Base-by-base conservation (phyloP, 2,113 vertebrate species). In the Taurulus bubalis region DNA sequence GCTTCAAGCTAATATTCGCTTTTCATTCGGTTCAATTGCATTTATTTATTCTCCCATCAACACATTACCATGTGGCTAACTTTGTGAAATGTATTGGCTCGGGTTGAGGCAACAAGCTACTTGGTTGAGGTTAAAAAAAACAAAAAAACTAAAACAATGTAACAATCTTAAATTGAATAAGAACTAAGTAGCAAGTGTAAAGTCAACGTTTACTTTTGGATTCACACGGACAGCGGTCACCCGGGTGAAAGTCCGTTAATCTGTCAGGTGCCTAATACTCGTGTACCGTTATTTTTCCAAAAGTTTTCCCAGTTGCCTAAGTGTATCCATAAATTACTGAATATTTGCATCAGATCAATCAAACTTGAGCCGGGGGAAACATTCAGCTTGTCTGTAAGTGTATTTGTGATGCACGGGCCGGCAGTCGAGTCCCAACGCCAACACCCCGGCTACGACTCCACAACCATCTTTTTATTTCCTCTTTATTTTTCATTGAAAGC, bases 401-500 rank as follows among this genome's bases (percentile, higher is more conserved):
- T 49, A 22, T 14, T 6, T 26, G 18, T 14, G 47, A 26, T 42
- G 51, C 53, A 28, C 1, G n/a, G n/a, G n/a, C n/a, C n/a, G 36
- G n/a, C 67, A 65, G 49, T 45, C 26, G 2, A 45, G 68, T 64
- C 30, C 78, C 26, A n/a, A 3, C 32, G 66, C 58, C 77, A 49
- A 64, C 80, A 62, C 58, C 55, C 71, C 16, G 12, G 70, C 56
- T 51, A 58, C 77, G 30, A 16, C 22, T 1, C 67, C 22, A 55
- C 75, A 56, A 32, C 58, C 72, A 20, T 76, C 51, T 85, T 81
- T 83, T 83, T 59, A 77, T 85, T 73, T 73, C 70, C 71, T 79
- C 79, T 91, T 87, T 83, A 73, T 85, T 84, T 89, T 85, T 82
- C 80, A 86, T 90, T 81, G 63, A 63, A 73, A 65, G 49, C 71